Evolutionary conservation across 2,888 invertebrate species (phyloP).

Genomic region (Ormyrus pomaceus): DNA sequence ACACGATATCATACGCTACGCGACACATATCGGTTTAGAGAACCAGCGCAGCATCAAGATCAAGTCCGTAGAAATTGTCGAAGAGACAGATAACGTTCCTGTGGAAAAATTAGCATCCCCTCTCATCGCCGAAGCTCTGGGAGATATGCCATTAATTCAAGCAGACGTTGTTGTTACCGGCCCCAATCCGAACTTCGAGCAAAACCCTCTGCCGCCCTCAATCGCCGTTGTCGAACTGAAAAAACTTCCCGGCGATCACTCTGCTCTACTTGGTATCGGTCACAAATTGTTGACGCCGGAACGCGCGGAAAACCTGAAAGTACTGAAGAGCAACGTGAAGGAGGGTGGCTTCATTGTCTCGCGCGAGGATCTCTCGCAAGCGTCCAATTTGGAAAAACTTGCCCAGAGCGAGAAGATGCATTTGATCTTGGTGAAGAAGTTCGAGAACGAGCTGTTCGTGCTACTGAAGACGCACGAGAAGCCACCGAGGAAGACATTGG

Average conservation of each 20-base stretch:
- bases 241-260: constrained; percentile 78
- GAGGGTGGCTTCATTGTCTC: constrained; percentile 67
- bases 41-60: constrained; percentile 72
- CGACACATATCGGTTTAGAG: constrained; percentile 78
- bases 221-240: constrained; percentile 80
- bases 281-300: constrained; percentile 74
- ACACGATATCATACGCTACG: constrained; percentile 67
- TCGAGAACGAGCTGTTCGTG: constrained; percentile 25
- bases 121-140: constrained; percentile 79
- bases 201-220: constrained; percentile 76
- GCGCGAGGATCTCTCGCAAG: constrained; percentile 58
- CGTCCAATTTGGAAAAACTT: constrained; percentile 59
- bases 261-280: constrained; percentile 77
- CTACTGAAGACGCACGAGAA: constrained; percentile 60
- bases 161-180: constrained; percentile 80
- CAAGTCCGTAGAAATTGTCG: constrained; percentile 70
- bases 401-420: constrained; percentile 77
- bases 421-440: constrained; percentile 42
- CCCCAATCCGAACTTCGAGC: constrained; percentile 69
- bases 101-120: constrained; percentile 76
- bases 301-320: constrained; percentile 40
- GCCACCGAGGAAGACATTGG: constrained; percentile 59
- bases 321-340: constrained; percentile 55
- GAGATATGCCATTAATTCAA: constrained; percentile 83
- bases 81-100: constrained; percentile 61